A percentile compares a stretch with the other conserved stretches of the same genome.
These are phyloP conservation scores for Nephrocerus scutellatus DNA, from an alignment of 2,888 invertebrate genomes.

Conservation along the genomic window DNA sequence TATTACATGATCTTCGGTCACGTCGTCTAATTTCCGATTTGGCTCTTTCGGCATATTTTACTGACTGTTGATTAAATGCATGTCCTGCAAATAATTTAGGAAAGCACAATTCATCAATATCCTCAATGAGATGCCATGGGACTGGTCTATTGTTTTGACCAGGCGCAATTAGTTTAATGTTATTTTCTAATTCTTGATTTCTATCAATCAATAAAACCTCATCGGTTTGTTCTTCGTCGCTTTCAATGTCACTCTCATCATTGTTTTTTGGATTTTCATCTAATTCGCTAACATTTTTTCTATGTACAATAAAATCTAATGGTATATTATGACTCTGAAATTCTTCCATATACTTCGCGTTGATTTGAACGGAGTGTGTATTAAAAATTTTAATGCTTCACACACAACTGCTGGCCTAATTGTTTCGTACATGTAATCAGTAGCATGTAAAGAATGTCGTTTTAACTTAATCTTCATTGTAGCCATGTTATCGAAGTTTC, in stretches of 20 bases:
- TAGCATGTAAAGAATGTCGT: constrained; percentile 26
- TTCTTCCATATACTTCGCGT: background rate
- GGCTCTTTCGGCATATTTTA: constrained; percentile 1
- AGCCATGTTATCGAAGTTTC: constrained; percentile 25
- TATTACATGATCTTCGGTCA: constrained; percentile 1
- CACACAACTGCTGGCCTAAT: constrained; percentile 26
- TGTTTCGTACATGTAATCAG: constrained; percentile 31
- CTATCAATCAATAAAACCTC: background rate
- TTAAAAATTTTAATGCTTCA: constrained; percentile 23
- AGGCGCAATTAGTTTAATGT: constrained; percentile 25
- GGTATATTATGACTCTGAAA: background rate
- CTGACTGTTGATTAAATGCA: background rate
- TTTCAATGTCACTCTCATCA: background rate
- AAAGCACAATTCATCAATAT: constrained; percentile 28
- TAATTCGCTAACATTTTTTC: background rate
- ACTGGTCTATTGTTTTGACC: constrained; percentile 28
- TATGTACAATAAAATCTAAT: constrained; percentile 4
- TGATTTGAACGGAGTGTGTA: constrained; percentile 17
- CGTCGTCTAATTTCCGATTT: constrained; percentile 4
- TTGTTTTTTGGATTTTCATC: background rate
- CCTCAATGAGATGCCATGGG: constrained; percentile 23
- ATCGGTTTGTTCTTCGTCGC: background rate
- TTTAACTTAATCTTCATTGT: constrained; percentile 32
- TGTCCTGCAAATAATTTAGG: constrained; percentile 26
- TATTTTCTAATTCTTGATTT: background rate